Percentiles rank a stretch among this genome's conserved stretches.
Conservation (phyloP, 2,888 invertebrate species). For the Autographa gamma region DNA sequence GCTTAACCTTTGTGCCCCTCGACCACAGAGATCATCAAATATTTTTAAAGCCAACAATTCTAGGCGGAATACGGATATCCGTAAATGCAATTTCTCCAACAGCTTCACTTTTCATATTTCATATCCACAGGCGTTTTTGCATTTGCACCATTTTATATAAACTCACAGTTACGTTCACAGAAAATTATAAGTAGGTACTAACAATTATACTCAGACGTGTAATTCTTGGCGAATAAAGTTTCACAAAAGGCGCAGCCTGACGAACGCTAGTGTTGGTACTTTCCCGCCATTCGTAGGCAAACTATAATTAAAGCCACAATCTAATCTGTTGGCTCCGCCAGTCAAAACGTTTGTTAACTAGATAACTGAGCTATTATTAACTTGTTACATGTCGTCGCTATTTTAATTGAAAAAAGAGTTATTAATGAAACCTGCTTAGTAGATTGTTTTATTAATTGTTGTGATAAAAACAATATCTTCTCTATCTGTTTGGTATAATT, state of each 20-base stretch:
- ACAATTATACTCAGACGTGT: neutral
- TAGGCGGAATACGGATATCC: neutral
- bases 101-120: neutral
- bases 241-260: constrained; percentile 9
- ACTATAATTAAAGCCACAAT: constrained; percentile 48
- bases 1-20: too few relatives aligned
- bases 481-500: too few relatives aligned
- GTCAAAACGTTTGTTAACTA: constrained; percentile 39
- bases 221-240: constrained; percentile 4
- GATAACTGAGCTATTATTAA: constrained; percentile 43
- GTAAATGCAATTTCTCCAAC: neutral
- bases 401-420: neutral
- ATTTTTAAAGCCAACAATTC: too few relatives aligned
- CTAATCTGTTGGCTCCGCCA: constrained; percentile 43
- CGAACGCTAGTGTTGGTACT: constrained; percentile 36
- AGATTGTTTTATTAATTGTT: neutral
- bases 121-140: neutral
- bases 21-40: too few relatives aligned
- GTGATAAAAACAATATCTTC: too few relatives aligned
- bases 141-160: neutral
- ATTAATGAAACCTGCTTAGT: neutral
- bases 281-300: constrained; percentile 44
- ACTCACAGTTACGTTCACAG: neutral
- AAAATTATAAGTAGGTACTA: neutral
- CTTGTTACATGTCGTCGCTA: constrained; percentile 12